Base-by-base conservation (phyloP, 1,140 invertebrate genomes). In the Elysia chlorotica region DNA sequence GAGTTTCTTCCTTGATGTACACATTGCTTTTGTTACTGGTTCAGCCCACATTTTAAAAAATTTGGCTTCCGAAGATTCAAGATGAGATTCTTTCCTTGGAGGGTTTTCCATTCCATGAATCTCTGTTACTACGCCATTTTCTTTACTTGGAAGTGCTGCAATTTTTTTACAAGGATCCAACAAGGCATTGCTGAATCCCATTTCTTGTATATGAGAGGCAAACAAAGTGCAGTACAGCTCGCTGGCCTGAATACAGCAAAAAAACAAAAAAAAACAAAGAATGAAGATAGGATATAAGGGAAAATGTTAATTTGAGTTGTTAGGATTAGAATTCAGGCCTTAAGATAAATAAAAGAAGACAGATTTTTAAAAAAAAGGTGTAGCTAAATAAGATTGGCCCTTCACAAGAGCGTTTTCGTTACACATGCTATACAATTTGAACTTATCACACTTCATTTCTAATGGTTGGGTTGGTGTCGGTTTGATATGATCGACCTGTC, bases 151-250 rank as follows among this genome's bases (percentile, higher is more conserved):
- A n/a, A n/a, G n/a, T n/a, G n/a, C n/a, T n/a, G n/a, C n/a, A n/a
- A n/a, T n/a, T n/a, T 38, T 19, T n/a, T 63, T 30, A 3, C 37
- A 17, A 31, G 14, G 0, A n/a, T 67, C 54, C 57, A n/a, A 2
- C 25, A 21, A 30, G 35, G 4, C 28, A 2, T n/a, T 31, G 54
- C 6, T 35, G 35, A n/a, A 37, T 23, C 31, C 10, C 31, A 75
- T 67, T 35, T 68, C 72, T 59, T 67, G 36, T 28, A 77, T 73
- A 61, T 79, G 63, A 14, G 48, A 31, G 2, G 41, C 41, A 38
- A 78, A 78, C 23, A 84, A 57, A 28, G 76, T 79, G 38, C 80
- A 77, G 76, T 83, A 86, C 30, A 87, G 72, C 30, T 83, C 83
- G 79, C 79, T 81, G 5, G 81, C 82, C 83, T 84, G 68, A 33